Evolutionary conservation across 2,888 invertebrate genomes (phyloP).

Genomic region (Aspidiotus rigidus): DNA sequence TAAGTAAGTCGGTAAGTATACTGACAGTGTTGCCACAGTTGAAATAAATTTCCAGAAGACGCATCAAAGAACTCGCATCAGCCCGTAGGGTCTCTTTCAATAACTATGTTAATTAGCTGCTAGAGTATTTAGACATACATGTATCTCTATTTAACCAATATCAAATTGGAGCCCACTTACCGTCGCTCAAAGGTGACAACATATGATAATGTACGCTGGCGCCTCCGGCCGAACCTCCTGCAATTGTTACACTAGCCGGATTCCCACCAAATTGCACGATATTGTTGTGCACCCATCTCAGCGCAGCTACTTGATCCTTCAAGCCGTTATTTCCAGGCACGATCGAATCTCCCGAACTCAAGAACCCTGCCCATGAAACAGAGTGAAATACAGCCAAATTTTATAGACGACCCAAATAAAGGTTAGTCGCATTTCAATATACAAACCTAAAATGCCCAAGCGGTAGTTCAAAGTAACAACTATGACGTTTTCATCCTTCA

Average conservation of each 20-base stretch:
- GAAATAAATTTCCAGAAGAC: background rate
- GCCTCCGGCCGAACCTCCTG: constrained; percentile 65
- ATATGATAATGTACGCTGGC: constrained; percentile 66
- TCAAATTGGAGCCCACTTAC: constrained; percentile 42
- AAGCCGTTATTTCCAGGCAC: constrained; percentile 64
- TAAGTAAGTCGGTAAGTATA: background rate
- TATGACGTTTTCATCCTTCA: constrained; percentile 11
- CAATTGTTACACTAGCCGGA: constrained; percentile 56
- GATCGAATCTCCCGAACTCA: constrained; percentile 60
- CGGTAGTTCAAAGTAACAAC: constrained; percentile 14
- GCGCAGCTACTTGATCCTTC: constrained; percentile 62
- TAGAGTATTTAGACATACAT: too few species aligned
- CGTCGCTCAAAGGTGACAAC: constrained; percentile 54
- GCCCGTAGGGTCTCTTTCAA: too few species aligned
- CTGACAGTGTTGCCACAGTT: background rate
- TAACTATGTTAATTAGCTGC: too few species aligned
- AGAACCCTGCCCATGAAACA: constrained; percentile 51
- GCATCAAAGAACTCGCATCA: too few species aligned
- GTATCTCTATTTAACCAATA: background rate
- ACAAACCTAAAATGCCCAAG: constrained; percentile 7
- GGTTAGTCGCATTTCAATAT: too few species aligned
- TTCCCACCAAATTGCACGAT: constrained; percentile 63
- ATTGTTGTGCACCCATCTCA: constrained; percentile 61
- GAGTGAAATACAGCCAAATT: background rate
- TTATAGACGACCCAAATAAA: too few species aligned